A percentile compares a stretch with the other conserved stretches of the same genome.
phyloP scores from a whole-genome alignment of 1,140 invertebrate genomes.

The Drosophila nigromelanica region DNA sequence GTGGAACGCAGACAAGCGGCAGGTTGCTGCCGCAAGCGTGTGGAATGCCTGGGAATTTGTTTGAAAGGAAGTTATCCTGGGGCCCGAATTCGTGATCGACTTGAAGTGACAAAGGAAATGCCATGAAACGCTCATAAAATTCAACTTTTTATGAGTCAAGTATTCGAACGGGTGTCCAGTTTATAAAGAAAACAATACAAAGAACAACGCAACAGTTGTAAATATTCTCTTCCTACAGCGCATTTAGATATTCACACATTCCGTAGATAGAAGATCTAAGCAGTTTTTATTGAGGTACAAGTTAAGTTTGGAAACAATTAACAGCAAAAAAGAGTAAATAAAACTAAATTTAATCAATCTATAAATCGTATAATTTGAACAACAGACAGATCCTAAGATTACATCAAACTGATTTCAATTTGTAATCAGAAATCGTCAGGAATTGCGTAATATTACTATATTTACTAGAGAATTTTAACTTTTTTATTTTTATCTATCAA shows the following conservation, averaged over 20 bases:
- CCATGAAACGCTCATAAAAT: conserved; percentile 55
- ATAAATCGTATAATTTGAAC: too few relatives aligned
- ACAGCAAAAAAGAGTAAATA: neutral
- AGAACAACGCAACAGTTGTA: neutral
- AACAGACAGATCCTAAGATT: too few relatives aligned
- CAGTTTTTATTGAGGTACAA: conserved; percentile 3
- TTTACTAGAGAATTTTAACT: too few relatives aligned
- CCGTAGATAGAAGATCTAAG: conserved; percentile 11
- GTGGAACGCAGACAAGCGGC: conserved; percentile 20
- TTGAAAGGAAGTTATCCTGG: conserved; percentile 65
- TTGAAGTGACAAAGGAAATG: conserved; percentile 59
- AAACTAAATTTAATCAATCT: too few relatives aligned
- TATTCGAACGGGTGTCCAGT: neutral
- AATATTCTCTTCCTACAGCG: neutral
- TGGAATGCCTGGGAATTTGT: conserved; percentile 21
- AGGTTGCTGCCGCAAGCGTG: conserved; percentile 54
- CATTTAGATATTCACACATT: conserved; percentile 55
- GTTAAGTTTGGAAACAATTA: neutral
- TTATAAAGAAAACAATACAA: conserved; percentile 25
- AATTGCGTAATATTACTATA: too few relatives aligned
- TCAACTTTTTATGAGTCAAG: conserved; percentile 51
- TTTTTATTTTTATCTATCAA: too few relatives aligned
- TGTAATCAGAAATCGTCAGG: too few relatives aligned
- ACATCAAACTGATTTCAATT: too few relatives aligned
- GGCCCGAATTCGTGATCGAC: conserved; percentile 16